phyloP scores from a whole-genome alignment of 2,113 vertebrate species.

The Gulo gulo region DNA sequence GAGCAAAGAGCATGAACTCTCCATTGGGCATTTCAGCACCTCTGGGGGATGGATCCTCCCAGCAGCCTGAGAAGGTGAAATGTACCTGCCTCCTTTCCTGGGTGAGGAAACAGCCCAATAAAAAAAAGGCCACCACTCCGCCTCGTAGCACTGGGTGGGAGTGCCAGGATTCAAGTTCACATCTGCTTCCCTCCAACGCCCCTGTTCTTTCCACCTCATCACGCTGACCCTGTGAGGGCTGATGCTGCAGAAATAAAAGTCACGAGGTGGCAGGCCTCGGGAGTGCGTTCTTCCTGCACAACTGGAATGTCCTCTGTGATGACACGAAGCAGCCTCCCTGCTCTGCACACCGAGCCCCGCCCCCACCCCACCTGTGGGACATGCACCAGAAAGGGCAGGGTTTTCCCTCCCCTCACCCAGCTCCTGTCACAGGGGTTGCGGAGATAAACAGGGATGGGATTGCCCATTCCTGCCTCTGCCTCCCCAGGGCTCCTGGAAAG shows the following conservation, averaged over 20 bases:
- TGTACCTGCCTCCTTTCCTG: neutral
- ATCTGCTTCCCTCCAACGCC: neutral
- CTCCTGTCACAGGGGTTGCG: neutral
- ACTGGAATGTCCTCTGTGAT: neutral
- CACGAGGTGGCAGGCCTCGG: neutral
- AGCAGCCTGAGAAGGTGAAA: neutral
- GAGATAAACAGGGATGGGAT: neutral
- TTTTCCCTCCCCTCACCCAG: neutral
- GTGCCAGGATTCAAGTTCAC: neutral
- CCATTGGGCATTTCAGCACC: accelerated
- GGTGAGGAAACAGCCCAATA: neutral
- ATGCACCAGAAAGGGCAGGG: neutral
- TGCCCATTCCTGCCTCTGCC: neutral
- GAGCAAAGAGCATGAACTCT: neutral
- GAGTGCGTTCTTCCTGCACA: neutral
- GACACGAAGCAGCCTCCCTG: neutral
- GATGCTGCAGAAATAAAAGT: neutral
- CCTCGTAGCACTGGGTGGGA: neutral
- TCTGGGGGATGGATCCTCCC: accelerated
- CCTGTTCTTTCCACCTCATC: neutral
- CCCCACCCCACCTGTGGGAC: no score
- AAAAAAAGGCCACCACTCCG: neutral
- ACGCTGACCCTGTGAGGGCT: neutral
- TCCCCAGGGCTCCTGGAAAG: neutral
- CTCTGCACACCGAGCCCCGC: accelerated